Evolutionary conservation across 1,140 invertebrate genomes (phyloP), one percentile per base, ranked within the genome.

Genomic region (Formica exsecta): DNA sequence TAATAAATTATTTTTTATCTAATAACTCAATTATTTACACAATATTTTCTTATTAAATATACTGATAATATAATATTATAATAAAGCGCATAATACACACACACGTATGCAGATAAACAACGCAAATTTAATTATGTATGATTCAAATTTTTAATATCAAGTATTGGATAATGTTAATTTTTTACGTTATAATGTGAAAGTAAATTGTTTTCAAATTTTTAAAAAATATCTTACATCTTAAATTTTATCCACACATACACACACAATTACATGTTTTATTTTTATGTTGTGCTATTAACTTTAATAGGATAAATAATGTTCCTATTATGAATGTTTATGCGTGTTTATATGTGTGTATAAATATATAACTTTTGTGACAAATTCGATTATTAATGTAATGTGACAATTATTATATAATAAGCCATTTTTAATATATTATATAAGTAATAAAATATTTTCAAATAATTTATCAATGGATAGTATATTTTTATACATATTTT

Each of bases 341-440:
- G 13, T 71, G 5, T 41, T 13, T 83, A 32, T 61, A 16, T 22
- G 1, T 51, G 13, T 54, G 29, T 73, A 13, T 0, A 36, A 64
- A 84, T 5, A 11, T 54, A 9, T 36, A 5, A 66, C 51, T 51
- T 22, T 64, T 48, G 13, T 48, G 32, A 19, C n/a, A 36, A 36
- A 51, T 66, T 66, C 16, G 51, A 44, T 73, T 57, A 74, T 74
- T 74, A 32, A 54, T n/a, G 4, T 57, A 73, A 73, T 7, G 13
- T 68, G 22, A 51, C 13, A 48, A 48, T 3, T 48, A 48, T 48
- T 48, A 13, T 19, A 51, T 51, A 19, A 19, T 51, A 11, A 13
- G 16, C 4, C 48, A 51, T 51, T 51, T 51, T 51, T 51, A 19
- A 51, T 19, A 51, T 51, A 51, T 51, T 75, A 44, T 70, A 22